Evolutionary conservation across 2,888 invertebrate species (phyloP), one percentile per base, ranked within the genome.

Genomic region (Noctua pronuba): DNA sequence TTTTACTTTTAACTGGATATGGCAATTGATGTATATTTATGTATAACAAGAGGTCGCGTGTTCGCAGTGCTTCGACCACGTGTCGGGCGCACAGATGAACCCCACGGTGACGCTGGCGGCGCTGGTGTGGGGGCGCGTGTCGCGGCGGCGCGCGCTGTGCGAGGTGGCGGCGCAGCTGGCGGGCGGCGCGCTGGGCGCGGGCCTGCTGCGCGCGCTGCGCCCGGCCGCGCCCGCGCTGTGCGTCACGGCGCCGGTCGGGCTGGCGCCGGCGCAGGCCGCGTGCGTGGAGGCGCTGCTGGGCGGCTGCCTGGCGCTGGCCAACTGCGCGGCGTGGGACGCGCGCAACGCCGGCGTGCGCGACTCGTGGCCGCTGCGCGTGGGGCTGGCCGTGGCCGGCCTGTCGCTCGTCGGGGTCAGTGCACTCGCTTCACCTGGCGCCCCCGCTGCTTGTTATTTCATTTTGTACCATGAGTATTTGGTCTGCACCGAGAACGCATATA

Each of bases 21-120:
- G 4, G 0, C n/a, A 52, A 52, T 24, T 21, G 21, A 8, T 49
- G 21, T n/a, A n/a, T 24, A 21, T 24, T 13, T 28, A 13, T 55
- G 0, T 55, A n/a, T n/a, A n/a, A 55, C n/a, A 5, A 4, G 35
- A 24, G 11, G 35, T 35, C 1, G 1, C 35, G 24, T 24, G 21
- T 38, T 35, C 24, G 16, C 65, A 65, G 97, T 97, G 97, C 85
- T 97, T 98, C 88, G 98, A 98, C 66, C 98, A 98, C 93, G 96
- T 98, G 35, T 98, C 98, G 41, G 98, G 98, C 70, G 98, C 98
- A 18, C 98, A 98, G 92, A 89, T 98, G 83, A 98, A 98, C 95
- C 98, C 98, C 18, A 97, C 98, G 21, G 98, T 98, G 72, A 98
- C 98, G 41, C 93, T 98, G 71, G 97, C 97, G 41, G 97, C 98